Percentiles rank a stretch among this genome's conserved stretches.
These are phyloP conservation scores for Paradoxurus hermaphroditus DNA, from an alignment of 2,113 vertebrate species.

Conservation along the genomic window DNA sequence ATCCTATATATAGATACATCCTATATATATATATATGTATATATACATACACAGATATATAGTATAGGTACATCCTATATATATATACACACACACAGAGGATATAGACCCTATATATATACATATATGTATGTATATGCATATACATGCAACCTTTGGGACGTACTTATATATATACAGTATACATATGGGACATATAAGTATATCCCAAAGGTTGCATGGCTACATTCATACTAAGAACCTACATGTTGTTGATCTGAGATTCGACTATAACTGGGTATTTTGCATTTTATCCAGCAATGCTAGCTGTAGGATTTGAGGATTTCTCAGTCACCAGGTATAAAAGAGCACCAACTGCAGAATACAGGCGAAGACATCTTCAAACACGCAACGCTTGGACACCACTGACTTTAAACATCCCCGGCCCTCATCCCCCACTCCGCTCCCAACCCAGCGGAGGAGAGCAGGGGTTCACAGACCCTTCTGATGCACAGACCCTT, in stretches of 20 bases:
- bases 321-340: background rate
- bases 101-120: background rate
- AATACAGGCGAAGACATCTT: accelerated
- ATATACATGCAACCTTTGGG: no score
- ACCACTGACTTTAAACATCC: accelerated
- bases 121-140: no score
- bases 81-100: background rate
- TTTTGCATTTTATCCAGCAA: background rate
- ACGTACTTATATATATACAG: no score
- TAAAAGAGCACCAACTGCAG: background rate
- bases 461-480: background rate
- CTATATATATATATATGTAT: background rate
- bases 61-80: background rate
- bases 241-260: background rate
- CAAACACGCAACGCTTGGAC: background rate
- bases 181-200: background rate
- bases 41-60: no score
- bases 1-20: background rate
- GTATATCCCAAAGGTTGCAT: background rate
- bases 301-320: background rate
- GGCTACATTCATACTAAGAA: background rate
- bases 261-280: background rate
- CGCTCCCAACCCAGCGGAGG: accelerated
- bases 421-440: accelerated
- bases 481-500: accelerated